These are phyloP conservation scores for Pseudomyrmex dendroicus DNA, from an alignment of 1,140 invertebrate species.

Conservation along the genomic window DNA sequence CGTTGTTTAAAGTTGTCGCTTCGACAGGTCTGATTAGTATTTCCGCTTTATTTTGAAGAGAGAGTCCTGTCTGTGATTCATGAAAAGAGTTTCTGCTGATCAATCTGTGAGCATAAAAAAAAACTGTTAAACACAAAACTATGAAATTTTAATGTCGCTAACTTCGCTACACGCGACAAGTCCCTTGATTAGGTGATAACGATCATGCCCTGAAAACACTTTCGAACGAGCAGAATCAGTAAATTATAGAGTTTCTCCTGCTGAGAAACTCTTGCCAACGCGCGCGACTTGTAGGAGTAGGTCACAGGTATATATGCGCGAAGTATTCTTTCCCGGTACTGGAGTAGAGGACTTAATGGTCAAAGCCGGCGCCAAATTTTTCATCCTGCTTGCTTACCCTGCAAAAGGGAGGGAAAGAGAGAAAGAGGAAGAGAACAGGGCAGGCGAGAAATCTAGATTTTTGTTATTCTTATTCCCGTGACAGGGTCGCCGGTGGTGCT, in stretches of 20 bases:
- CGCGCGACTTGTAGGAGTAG: constrained; percentile 52
- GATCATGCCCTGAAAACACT: constrained; percentile 62
- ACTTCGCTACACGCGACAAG: too few species aligned
- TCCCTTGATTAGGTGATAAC: constrained; percentile 57
- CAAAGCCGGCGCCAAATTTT: constrained; percentile 69
- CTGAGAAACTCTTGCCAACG: constrained; percentile 58
- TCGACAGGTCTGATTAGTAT: too few species aligned
- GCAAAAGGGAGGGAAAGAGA: neutral
- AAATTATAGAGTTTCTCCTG: constrained; percentile 15
- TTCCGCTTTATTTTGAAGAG: too few species aligned
- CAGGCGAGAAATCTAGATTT: constrained; percentile 1
- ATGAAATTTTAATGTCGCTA: too few species aligned
- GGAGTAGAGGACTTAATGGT: constrained; percentile 64
- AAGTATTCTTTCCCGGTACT: constrained; percentile 61
- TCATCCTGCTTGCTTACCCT: constrained; percentile 34
- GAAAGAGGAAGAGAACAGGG: neutral
- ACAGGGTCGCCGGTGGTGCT: neutral
- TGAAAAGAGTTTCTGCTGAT: too few species aligned
- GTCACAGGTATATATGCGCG: constrained; percentile 54
- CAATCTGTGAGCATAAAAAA: too few species aligned
- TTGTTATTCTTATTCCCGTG: constrained; percentile 65
- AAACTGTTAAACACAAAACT: too few species aligned
- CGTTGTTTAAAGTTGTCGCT: too few species aligned
- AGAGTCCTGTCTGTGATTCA: too few species aligned
- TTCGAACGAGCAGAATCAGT: constrained; percentile 55